Evolutionary conservation across 2,113 vertebrate genomes (phyloP).

Genomic region (Heloderma charlesbogerti): DNA sequence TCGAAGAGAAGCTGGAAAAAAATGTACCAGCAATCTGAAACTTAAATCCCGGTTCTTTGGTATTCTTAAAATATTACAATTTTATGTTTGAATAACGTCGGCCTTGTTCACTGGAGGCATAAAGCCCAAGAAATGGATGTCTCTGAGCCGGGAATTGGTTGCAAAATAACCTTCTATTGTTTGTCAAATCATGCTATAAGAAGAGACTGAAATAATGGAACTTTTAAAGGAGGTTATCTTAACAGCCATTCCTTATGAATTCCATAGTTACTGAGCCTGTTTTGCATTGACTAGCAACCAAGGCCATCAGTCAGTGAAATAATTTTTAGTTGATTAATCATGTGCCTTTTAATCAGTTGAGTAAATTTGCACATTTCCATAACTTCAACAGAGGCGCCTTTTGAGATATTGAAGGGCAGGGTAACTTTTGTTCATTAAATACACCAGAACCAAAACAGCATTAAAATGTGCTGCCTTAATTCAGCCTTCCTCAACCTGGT

Average conservation of each 20-base stretch:
- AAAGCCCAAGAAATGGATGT: neutral
- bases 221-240: neutral
- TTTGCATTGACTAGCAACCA: neutral
- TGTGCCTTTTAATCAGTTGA: neutral
- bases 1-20: neutral
- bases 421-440: neutral
- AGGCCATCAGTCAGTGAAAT: too few relatives aligned
- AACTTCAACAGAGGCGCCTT: neutral
- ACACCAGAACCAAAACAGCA: too few relatives aligned
- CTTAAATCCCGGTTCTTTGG: slow-evolving; percentile 12
- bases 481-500: too few relatives aligned
- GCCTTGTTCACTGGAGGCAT: neutral
- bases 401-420: neutral
- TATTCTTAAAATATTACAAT: slow-evolving; percentile 17
- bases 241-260: neutral
- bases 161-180: neutral
- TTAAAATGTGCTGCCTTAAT: too few relatives aligned
- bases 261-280: neutral
- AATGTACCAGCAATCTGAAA: neutral
- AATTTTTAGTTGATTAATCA: too few relatives aligned
- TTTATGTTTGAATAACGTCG: neutral
- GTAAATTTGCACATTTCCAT: neutral
- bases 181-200: neutral
- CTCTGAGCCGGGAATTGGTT: neutral
- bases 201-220: neutral